Evolutionary conservation across 2,888 invertebrate genomes (phyloP).

Genomic region (Epistrophe eligans): DNA sequence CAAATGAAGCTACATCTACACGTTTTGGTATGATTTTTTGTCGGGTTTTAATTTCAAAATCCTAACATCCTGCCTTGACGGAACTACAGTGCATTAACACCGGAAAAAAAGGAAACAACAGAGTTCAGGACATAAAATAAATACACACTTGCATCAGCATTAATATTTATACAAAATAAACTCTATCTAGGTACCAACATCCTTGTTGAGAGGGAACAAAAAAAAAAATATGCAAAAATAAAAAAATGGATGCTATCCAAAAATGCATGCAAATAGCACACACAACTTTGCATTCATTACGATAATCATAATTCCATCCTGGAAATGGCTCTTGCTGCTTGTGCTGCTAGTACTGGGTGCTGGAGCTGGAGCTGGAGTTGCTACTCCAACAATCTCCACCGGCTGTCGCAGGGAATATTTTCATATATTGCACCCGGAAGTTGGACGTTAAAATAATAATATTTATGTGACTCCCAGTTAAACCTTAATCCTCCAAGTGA

Average conservation of each 20-base stretch:
- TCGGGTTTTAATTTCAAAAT: slow-evolving; percentile 29
- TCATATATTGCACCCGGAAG: slow-evolving; percentile 50
- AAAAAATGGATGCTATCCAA: slow-evolving; percentile 11
- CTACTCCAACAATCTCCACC: slow-evolving; percentile 32
- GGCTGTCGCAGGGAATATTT: slow-evolving; percentile 42
- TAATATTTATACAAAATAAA: slow-evolving; percentile 68
- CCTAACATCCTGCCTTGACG: slow-evolving; percentile 56
- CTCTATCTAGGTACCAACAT: slow-evolving; percentile 17
- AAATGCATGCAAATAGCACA: slow-evolving; percentile 39
- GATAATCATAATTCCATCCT: slow-evolving; percentile 75
- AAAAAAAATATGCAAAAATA: slow-evolving; percentile 10
- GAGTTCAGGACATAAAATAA: slow-evolving; percentile 50
- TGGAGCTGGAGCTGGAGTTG: neutral
- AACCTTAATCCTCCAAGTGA: slow-evolving; percentile 63
- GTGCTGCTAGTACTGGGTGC: too few species aligned
- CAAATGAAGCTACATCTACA: slow-evolving; percentile 8
- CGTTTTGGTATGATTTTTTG: neutral
- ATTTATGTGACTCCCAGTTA: slow-evolving; percentile 70
- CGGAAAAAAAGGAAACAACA: slow-evolving; percentile 53
- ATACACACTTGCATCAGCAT: slow-evolving; percentile 40
- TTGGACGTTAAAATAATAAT: slow-evolving; percentile 72
- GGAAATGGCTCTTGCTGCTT: slow-evolving; percentile 43
- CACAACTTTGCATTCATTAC: slow-evolving; percentile 69
- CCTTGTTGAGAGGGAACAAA: slow-evolving; percentile 27
- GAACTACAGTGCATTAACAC: slow-evolving; percentile 66